A percentile compares a stretch with the other conserved stretches of the same genome.
Evolutionary conservation across 2,888 invertebrate genomes (phyloP).

Genomic region (Ormyrus rosae): DNA sequence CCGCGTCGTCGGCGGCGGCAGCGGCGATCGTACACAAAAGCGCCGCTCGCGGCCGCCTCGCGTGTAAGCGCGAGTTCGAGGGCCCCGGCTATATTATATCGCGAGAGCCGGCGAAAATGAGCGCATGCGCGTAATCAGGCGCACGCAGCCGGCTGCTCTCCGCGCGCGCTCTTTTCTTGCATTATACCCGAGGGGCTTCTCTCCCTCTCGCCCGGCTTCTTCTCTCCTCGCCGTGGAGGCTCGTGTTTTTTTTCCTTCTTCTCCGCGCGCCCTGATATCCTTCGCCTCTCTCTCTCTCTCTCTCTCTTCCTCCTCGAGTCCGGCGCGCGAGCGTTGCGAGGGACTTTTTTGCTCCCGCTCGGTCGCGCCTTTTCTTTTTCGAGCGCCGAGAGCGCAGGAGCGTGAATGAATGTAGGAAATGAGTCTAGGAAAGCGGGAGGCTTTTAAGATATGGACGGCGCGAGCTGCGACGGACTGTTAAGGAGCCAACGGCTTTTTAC

Average conservation of each 20-base stretch:
- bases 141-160: slow-evolving; percentile 24
- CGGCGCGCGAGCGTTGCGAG: background rate
- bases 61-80: background rate
- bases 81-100: too few relatives aligned
- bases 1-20: background rate
- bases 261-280: background rate
- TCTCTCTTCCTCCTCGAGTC: background rate
- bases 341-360: too few relatives aligned
- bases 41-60: background rate
- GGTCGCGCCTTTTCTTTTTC: too few relatives aligned
- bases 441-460: too few relatives aligned
- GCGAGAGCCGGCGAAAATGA: slow-evolving; percentile 33
- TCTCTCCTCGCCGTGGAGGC: background rate
- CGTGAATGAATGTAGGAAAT: background rate
- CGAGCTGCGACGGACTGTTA: too few relatives aligned
- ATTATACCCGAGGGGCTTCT: too few relatives aligned
- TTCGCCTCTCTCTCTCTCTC: background rate
- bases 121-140: slow-evolving; percentile 48
- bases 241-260: slow-evolving; percentile 7
- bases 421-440: too few relatives aligned
- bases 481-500: too few relatives aligned
- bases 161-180: background rate
- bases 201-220: background rate
- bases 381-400: background rate
- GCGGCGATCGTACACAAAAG: slow-evolving; percentile 31